phyloP scores from a whole-genome alignment of 2,888 invertebrate species.

The Diogma glabrata region DNA sequence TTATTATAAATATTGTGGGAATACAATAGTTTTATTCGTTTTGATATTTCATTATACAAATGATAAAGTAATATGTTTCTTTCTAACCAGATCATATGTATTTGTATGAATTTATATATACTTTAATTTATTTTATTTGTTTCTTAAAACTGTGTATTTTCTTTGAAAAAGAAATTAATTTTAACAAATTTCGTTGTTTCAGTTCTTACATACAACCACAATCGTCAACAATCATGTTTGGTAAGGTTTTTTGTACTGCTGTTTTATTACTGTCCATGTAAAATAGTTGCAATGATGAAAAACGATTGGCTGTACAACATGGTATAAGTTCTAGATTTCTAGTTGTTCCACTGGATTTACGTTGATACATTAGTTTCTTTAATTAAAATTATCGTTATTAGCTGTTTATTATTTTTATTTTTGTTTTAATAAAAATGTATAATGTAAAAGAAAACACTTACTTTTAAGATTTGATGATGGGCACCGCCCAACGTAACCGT shows the following conservation, averaged over 20 bases:
- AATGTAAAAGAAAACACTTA: conserved; percentile 35
- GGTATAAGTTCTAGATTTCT: conserved; percentile 57
- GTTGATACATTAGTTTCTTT: conserved; percentile 56
- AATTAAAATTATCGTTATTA: conserved; percentile 25
- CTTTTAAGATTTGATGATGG: conserved; percentile 60
- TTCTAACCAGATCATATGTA: too few species aligned
- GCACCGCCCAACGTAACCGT: conserved; percentile 52
- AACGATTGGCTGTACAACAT: conserved; percentile 77
- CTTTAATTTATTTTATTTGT: too few species aligned
- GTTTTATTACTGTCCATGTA: conserved; percentile 71
- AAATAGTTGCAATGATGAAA: conserved; percentile 65
- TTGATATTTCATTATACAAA: too few species aligned
- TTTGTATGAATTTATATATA: too few species aligned
- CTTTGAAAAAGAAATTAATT: too few species aligned
- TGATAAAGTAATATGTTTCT: too few species aligned
- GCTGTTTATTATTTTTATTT: conserved; percentile 19
- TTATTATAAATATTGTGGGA: too few species aligned
- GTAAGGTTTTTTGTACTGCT: conserved; percentile 64
- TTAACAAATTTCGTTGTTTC: too few species aligned
- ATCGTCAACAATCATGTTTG: conserved; percentile 84
- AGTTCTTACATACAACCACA: conserved; percentile 88
- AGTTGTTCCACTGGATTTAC: conserved; percentile 37
- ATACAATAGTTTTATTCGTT: too few species aligned
- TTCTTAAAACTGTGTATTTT: too few species aligned
- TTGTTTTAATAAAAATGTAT: conserved; percentile 5